Conservation (phyloP, 2,888 invertebrate genomes). For the Sinelater perroti region DNA sequence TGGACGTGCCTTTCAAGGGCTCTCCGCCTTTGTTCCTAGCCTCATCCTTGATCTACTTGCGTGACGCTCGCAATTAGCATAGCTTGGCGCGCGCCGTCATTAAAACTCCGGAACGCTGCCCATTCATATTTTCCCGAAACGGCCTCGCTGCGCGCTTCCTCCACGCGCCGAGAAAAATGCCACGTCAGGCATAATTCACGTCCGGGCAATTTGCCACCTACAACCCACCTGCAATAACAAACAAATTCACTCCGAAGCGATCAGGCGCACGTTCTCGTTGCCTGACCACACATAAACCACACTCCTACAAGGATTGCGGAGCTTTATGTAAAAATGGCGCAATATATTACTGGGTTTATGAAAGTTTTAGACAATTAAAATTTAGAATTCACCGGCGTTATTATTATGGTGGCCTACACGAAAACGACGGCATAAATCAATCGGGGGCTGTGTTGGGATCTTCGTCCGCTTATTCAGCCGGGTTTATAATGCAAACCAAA, state of each 20-base stretch:
- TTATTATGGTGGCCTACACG: no score
- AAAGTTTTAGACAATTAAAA: no score
- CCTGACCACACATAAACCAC: conserved; percentile 30
- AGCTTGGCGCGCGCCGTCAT: conserved; percentile 25
- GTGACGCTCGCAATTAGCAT: conserved; percentile 22
- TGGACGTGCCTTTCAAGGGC: conserved; percentile 13
- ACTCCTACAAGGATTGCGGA: conserved; percentile 34
- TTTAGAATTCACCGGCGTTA: no score
- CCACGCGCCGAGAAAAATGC: conserved; percentile 17
- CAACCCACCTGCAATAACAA: conserved; percentile 26
- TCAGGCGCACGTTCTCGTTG: conserved; percentile 18
- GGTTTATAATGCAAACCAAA: no score
- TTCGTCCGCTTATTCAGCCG: no score
- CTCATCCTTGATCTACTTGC: conserved; percentile 34
- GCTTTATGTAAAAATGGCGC: conserved; percentile 26
- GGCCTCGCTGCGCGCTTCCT: conserved; percentile 1
- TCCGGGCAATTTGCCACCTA: conserved; percentile 37
- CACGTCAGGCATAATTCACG: conserved; percentile 31
- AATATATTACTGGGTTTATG: no score
- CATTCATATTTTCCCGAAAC: conserved; percentile 29
- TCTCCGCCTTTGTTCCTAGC: conserved; percentile 24
- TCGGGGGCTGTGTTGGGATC: no score
- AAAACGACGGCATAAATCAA: no score
- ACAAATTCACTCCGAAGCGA: conserved; percentile 36
- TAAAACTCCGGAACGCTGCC: conserved; percentile 17